Evolutionary conservation across 2,888 invertebrate genomes (phyloP), one percentile per base, ranked within the genome.

Genomic region (Chaetogeoica ovagalla): DNA sequence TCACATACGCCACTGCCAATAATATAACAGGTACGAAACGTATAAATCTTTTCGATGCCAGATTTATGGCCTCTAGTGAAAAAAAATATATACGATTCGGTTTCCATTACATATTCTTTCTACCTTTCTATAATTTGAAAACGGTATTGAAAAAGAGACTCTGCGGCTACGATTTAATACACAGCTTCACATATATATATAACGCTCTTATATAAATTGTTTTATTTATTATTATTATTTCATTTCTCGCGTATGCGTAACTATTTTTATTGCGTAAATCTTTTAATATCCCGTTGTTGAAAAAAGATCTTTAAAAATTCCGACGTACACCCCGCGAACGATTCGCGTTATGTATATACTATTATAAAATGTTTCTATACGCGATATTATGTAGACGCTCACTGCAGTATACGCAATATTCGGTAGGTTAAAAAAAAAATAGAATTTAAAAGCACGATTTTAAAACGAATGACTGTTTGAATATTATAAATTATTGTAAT

Each of bases 41-140:
- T 79, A 79, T 79, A 79, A 79, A 79, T 79, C 77, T 79, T 79
- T 55, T 39, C 15, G 23, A 48, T 79, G 77, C 77, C 77, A 79
- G 70, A 79, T 79, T 79, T 79, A 79, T 79, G 69, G 70, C 77
- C 43, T 55, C 11, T 5, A 75, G 75, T 57, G 21, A 55, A 75
- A 75, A 30, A 30, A 30, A 30, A 30, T 30, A 66, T 30, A 66
- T n/a, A 43, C 62, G 23, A 63, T 79, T 70, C 70, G 19, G 69
- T 79, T 69, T 70, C 70, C 30, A 30, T 30, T 30, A 30, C 4
- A 30, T 30, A 30, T 30, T 30, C 55, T 79, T 63, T 79, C 77
- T 79, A 70, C 77, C 70, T 79, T 79, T 70, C 55, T 70, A 30
- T 30, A 79, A 79, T 79, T 79, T 70, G 55, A 79, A 79, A 30